phyloP scores from a whole-genome alignment of 2,888 invertebrate species.

The Lycocerus yunnanus region DNA sequence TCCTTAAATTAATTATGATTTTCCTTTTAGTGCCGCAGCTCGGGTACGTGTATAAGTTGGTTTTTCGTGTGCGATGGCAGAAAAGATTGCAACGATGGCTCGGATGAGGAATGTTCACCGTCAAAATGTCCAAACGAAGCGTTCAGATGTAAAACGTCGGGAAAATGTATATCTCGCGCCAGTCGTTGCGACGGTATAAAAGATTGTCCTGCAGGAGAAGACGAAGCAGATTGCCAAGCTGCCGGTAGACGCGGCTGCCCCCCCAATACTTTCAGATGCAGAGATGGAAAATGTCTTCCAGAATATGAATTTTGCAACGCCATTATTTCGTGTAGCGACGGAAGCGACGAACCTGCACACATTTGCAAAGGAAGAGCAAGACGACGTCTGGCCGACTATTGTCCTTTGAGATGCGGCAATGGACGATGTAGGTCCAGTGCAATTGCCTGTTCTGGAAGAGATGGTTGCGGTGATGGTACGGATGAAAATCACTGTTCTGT shows the following conservation, averaged over 20 bases:
- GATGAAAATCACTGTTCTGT: conserved; percentile 85
- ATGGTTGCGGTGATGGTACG: conserved; percentile 90
- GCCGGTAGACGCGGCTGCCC: conserved; percentile 66
- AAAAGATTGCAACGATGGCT: conserved; percentile 82
- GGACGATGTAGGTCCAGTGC: conserved; percentile 88
- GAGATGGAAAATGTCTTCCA: conserved; percentile 84
- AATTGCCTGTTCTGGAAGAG: conserved; percentile 86
- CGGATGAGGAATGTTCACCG: conserved; percentile 79
- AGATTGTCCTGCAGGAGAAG: conserved; percentile 79
- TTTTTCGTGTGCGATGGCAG: conserved; percentile 90
- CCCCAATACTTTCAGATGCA: conserved; percentile 81
- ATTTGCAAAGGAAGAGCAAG: conserved; percentile 68
- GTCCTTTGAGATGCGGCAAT: conserved; percentile 85
- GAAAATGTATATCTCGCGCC: conserved; percentile 77
- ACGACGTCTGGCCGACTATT: conserved; percentile 62
- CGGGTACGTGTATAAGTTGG: conserved; percentile 88
- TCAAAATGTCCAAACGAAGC: conserved; percentile 72
- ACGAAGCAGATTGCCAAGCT: conserved; percentile 67
- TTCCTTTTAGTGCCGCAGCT: conserved; percentile 74
- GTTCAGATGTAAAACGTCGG: conserved; percentile 71
- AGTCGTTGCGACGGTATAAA: conserved; percentile 79
- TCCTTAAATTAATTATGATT: not conserved
- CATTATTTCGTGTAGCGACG: conserved; percentile 81
- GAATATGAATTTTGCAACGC: conserved; percentile 93
- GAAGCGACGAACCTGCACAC: conserved; percentile 86